Conservation (phyloP, 2,888 invertebrate genomes). For the Drosophila setosimentum region DNA sequence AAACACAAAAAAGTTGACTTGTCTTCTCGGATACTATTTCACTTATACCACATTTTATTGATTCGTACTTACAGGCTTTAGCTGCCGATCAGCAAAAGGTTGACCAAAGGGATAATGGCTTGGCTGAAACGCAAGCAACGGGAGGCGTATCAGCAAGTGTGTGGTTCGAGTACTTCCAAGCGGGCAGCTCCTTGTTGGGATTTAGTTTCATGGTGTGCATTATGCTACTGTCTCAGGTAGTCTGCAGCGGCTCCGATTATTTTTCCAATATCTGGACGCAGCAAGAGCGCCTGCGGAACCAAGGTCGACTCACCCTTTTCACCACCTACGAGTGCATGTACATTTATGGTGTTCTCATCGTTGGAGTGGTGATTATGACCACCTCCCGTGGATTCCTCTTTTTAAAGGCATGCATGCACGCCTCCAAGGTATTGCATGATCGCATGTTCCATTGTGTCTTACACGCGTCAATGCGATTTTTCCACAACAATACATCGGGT, state of each 20-base stretch:
- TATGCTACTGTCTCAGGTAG: slow-evolving; percentile 86
- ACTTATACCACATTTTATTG: not conserved
- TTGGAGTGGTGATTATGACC: slow-evolving; percentile 85
- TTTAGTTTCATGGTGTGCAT: slow-evolving; percentile 85
- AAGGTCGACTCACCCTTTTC: slow-evolving; percentile 76
- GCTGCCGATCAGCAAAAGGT: slow-evolving; percentile 59
- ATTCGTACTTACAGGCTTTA: slow-evolving; percentile 44
- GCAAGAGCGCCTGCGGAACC: slow-evolving; percentile 82
- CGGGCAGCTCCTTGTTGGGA: slow-evolving; percentile 86
- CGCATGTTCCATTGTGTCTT: slow-evolving; percentile 92
- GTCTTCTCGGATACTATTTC: not conserved
- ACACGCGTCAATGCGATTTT: slow-evolving; percentile 92
- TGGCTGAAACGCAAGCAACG: slow-evolving; percentile 84
- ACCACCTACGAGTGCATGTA: slow-evolving; percentile 83
- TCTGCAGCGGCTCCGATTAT: slow-evolving; percentile 87
- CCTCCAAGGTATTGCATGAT: slow-evolving; percentile 91
- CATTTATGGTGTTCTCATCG: slow-evolving; percentile 83
- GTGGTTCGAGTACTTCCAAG: slow-evolving; percentile 85
- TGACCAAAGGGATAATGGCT: slow-evolving; percentile 56
- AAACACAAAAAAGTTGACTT: not conserved
- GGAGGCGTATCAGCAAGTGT: slow-evolving; percentile 85
- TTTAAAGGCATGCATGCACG: slow-evolving; percentile 90
- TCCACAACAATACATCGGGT: slow-evolving; percentile 93
- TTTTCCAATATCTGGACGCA: slow-evolving; percentile 88
- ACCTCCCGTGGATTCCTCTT: slow-evolving; percentile 88